Percentiles rank a stretch among this genome's conserved stretches.
Conservation (phyloP, 1,140 invertebrate genomes). For the Anoplolepis gracilipes region DNA sequence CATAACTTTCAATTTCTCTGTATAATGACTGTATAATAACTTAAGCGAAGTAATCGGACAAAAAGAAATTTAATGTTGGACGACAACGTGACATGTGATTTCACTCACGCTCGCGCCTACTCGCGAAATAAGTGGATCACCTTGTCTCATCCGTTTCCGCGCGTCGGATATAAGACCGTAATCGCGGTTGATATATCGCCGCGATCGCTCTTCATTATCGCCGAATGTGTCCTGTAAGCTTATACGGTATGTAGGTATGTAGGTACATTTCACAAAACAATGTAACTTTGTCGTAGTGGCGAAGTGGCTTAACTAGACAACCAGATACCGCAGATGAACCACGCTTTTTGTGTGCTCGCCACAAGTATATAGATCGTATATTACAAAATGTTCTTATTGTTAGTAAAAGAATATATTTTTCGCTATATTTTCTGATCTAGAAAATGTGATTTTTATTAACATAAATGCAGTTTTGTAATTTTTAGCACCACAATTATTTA, state of each 20-base stretch:
- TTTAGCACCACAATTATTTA: not conserved
- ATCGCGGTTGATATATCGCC: conserved; percentile 69
- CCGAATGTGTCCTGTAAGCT: conserved; percentile 67
- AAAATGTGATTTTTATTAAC: not conserved
- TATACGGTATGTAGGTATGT: conserved; percentile 55
- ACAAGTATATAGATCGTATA: conserved; percentile 14
- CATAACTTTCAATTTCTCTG: conserved; percentile 25
- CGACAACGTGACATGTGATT: conserved; percentile 45
- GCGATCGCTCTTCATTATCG: conserved; percentile 69
- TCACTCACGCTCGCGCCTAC: conserved; percentile 42
- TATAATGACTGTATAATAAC: not conserved
- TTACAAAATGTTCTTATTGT: not conserved
- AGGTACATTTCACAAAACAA: conserved; percentile 50
- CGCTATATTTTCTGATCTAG: not conserved
- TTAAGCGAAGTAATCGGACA: conserved; percentile 5
- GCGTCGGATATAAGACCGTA: conserved; percentile 63
- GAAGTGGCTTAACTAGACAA: conserved; percentile 55
- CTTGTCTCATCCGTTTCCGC: conserved; percentile 58
- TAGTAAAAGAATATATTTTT: no score
- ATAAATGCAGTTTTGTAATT: not conserved
- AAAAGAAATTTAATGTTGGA: conserved; percentile 38
- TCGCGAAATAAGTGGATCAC: conserved; percentile 57
- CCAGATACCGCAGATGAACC: not conserved
- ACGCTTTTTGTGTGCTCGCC: conserved; percentile 25
- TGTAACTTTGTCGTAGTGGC: conserved; percentile 42